These are phyloP conservation scores for Ellobium chinense DNA, from an alignment of 2,888 invertebrate species.

Conservation along the genomic window DNA sequence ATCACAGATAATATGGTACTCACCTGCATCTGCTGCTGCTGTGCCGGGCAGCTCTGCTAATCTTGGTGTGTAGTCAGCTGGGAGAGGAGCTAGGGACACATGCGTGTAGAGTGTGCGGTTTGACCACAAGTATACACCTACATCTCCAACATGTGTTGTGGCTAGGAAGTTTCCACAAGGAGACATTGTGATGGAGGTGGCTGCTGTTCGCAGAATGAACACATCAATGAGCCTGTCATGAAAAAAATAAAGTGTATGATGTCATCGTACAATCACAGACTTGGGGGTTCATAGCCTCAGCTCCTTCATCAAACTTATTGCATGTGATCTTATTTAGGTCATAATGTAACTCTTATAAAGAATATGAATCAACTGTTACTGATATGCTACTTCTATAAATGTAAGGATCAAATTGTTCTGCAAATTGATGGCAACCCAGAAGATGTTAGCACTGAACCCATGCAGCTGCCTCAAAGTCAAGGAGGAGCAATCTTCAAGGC, in stretches of 20 bases:
- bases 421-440: no score
- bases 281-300: no score
- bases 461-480: no score
- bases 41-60: conserved; percentile 70
- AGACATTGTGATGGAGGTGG: conserved; percentile 92
- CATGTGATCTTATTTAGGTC: no score
- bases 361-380: no score
- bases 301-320: no score
- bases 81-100: conserved; percentile 85
- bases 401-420: no score
- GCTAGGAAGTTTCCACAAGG: conserved; percentile 94
- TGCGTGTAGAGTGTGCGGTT: conserved; percentile 92
- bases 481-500: no score
- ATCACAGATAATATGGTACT: not conserved
- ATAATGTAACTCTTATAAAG: no score
- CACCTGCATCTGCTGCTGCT: conserved; percentile 55
- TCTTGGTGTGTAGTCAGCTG: conserved; percentile 78
- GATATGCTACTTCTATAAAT: no score
- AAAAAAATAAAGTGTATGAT: not conserved
- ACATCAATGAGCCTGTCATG: conserved; percentile 80
- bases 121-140: conserved; percentile 96
- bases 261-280: no score
- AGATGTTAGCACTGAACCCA: no score
- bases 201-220: conserved; percentile 86
- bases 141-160: conserved; percentile 91